Evolutionary conservation across 2,888 invertebrate genomes (phyloP), one percentile per base, ranked within the genome.

Genomic region (Eristalis pertinax): DNA sequence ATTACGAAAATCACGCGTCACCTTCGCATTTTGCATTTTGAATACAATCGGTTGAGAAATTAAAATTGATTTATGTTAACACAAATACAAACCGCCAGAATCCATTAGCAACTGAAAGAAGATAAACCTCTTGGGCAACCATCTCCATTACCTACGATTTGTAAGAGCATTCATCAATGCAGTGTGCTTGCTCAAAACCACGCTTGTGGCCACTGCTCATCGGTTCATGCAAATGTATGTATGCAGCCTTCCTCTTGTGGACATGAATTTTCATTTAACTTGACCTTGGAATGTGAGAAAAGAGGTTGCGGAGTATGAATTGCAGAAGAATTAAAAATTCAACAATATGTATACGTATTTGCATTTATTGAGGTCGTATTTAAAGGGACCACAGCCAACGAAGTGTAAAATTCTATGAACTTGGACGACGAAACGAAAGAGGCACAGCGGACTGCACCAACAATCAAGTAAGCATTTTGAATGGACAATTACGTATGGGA

Each of bases 401-500:
- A 43, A 67, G 58, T 75, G 67, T 41, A 56, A 24, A 38, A 38
- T 67, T 67, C 65, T 60, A 29, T 29, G 38, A 75, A 58, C 41
- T 65, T 50, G 50, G 50, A 13, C 13, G 22, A 74, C 32, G 50
- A 22, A 4, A 64, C 10, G 10, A 4, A 58, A 35, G 41, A 26
- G 38, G 13, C 22, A 26, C 7, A 58, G 41, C 19, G 56, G 58
- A 5, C 70, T n/a, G 35, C 32, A 24, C 26, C 56, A 74, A 19
- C 50, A 50, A 26, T 26, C 26, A 67, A 15, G 58, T 58, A 62
- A 62, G 67, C 67, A 75, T 60, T 65, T 75, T 67, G 67, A 19
- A 67, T 67, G 65, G 60, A 75, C 75, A 67, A 75, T 75, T 58
- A 75, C 67, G 50, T 50, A 50, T 50, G 50, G 60, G 58, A 67